These are phyloP conservation scores for Hypolimnas misippus DNA, from an alignment of 2,888 invertebrate species.

Conservation along the genomic window DNA sequence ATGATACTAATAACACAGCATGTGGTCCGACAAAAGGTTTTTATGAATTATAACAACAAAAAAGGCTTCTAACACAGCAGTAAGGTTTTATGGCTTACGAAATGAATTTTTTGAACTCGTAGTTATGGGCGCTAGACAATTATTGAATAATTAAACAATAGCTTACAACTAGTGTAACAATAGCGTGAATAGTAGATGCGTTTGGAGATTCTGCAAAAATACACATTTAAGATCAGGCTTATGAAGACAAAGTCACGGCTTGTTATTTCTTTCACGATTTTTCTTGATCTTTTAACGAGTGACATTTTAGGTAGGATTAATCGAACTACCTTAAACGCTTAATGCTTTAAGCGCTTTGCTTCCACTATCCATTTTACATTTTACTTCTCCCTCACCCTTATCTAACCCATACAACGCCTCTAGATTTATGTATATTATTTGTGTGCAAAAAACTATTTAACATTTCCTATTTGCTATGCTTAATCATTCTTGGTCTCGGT, in stretches of 20 bases:
- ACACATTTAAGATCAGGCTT: constrained; percentile 31
- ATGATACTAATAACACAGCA: constrained; percentile 30
- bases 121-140: constrained; percentile 24
- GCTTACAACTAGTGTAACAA: constrained; percentile 32
- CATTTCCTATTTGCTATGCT: constrained; percentile 74
- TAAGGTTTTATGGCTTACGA: constrained; percentile 22
- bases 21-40: constrained; percentile 40
- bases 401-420: constrained; percentile 39
- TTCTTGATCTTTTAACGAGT: constrained; percentile 18
- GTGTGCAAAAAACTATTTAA: constrained; percentile 62
- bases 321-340: constrained; percentile 30
- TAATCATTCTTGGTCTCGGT: constrained; percentile 84
- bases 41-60: constrained; percentile 35
- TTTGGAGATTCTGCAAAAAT: constrained; percentile 7
- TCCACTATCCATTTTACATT: constrained; percentile 39
- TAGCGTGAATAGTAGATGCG: constrained; percentile 22
- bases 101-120: constrained; percentile 17
- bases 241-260: constrained; percentile 32
- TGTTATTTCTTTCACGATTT: constrained; percentile 31
- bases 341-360: constrained; percentile 50
- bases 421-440: constrained; percentile 45
- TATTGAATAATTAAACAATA: constrained; percentile 14
- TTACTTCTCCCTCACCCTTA: constrained; percentile 42
- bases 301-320: constrained; percentile 11
- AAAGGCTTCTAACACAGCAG: constrained; percentile 31